Evolutionary conservation across 2,888 invertebrate species (phyloP).

Genomic region (Drosophila ustulata): DNA sequence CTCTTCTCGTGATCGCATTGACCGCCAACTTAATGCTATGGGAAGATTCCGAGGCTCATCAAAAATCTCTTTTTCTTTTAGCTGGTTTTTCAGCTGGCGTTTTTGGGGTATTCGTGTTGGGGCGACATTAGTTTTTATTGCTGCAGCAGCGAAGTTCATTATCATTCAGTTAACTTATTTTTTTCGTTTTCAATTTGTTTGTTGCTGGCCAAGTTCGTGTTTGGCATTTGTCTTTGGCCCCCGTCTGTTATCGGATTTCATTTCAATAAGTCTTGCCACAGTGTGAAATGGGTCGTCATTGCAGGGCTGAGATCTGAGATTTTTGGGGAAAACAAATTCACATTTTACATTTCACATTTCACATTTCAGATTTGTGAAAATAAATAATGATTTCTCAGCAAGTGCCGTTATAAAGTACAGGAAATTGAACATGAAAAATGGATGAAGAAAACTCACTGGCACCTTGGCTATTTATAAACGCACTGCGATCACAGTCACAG

Average conservation of each 20-base stretch:
- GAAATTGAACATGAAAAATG: slow-evolving; percentile 56
- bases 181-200: slow-evolving; percentile 62
- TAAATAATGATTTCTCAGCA: slow-evolving; percentile 41
- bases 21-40: slow-evolving; percentile 66
- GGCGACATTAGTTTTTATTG: slow-evolving; percentile 65
- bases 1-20: slow-evolving; percentile 68
- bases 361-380: slow-evolving; percentile 21
- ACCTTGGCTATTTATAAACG: slow-evolving; percentile 60
- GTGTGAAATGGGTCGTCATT: slow-evolving; percentile 60
- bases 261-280: slow-evolving; percentile 47
- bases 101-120: slow-evolving; percentile 55
- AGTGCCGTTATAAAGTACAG: slow-evolving; percentile 57
- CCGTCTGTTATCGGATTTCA: slow-evolving; percentile 55
- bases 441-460: slow-evolving; percentile 43
- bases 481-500: slow-evolving; percentile 39
- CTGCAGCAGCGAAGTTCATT: slow-evolving; percentile 57
- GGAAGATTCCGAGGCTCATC: slow-evolving; percentile 63
- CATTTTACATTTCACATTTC: slow-evolving; percentile 28
- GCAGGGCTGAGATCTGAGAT: slow-evolving; percentile 9
- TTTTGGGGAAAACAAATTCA: slow-evolving; percentile 12
- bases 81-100: not conserved
- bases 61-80: slow-evolving; percentile 27
- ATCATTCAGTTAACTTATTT: slow-evolving; percentile 48
- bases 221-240: slow-evolving; percentile 41
- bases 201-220: slow-evolving; percentile 52